Evolutionary conservation across 92 coral and sea anemone species (phyloP).

Genomic region (Porites evermanni): DNA sequence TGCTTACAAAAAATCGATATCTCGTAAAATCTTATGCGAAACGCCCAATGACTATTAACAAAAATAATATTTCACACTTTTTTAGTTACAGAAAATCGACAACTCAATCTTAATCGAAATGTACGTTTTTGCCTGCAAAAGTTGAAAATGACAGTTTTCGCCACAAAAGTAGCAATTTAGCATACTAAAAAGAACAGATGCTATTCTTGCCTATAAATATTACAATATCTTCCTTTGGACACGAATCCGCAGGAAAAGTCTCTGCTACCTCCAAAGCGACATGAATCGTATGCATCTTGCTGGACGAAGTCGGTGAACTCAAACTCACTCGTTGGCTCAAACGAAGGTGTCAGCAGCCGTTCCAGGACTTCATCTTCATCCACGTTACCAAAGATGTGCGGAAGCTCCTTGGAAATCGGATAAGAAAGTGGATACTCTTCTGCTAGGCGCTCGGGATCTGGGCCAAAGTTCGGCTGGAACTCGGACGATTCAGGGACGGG

Average conservation of each 20-base stretch:
- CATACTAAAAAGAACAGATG: too few species aligned
- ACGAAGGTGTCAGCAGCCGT: constrained; percentile 24
- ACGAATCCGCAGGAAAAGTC: not conserved
- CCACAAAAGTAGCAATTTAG: too few species aligned
- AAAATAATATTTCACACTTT: too few species aligned
- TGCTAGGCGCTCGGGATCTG: not conserved
- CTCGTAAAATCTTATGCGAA: too few species aligned
- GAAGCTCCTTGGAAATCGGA: constrained; percentile 19
- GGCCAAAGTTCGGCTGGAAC: not conserved
- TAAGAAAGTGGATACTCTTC: constrained; percentile 15
- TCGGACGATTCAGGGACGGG: not conserved
- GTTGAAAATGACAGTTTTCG: too few species aligned
- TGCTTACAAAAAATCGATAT: too few species aligned
- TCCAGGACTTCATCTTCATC: constrained; percentile 16
- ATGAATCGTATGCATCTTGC: not conserved
- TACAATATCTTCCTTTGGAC: constrained; percentile 8
- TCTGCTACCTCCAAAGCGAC: constrained; percentile 1
- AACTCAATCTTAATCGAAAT: too few species aligned
- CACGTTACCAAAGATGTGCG: constrained; percentile 36
- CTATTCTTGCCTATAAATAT: constrained; percentile 12
- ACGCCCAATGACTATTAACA: too few species aligned
- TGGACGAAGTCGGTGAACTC: not conserved
- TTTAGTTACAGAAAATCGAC: too few species aligned
- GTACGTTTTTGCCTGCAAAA: too few species aligned
- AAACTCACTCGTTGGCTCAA: not conserved